Conservation (phyloP, 2,888 invertebrate genomes). For the Machimus rusticus region DNA sequence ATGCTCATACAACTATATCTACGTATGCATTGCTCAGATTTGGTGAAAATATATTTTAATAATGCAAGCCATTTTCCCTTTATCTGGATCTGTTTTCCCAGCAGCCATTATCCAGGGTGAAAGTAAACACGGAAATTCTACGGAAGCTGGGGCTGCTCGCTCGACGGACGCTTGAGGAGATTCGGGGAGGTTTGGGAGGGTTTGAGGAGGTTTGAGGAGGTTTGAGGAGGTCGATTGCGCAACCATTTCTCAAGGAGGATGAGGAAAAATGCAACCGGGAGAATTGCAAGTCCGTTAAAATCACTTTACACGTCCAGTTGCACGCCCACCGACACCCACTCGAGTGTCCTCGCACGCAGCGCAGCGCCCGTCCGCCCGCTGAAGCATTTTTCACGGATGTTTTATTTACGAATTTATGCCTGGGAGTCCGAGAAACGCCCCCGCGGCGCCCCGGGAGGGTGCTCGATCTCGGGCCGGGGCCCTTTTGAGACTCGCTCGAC, state of each 20-base stretch:
- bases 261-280: not conserved
- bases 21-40: not conserved
- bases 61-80: not conserved
- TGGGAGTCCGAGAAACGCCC: not conserved
- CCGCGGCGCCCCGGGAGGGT: not conserved
- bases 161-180: not conserved
- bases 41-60: not conserved
- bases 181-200: not conserved
- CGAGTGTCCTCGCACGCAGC: not conserved
- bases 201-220: not conserved
- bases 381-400: not conserved
- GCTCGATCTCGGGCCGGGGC: not conserved
- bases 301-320: not conserved
- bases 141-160: not conserved
- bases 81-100: not conserved
- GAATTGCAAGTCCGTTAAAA: not conserved
- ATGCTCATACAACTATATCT: too few species aligned
- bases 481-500: constrained; percentile 18
- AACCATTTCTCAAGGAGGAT: not conserved
- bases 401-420: constrained; percentile 35
- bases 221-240: not conserved
- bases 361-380: not conserved
- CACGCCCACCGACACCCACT: not conserved
- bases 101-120: not conserved
- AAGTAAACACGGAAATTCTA: not conserved